A percentile compares a stretch with the other conserved stretches of the same genome.
Evolutionary conservation across 1,140 invertebrate genomes (phyloP).

Genomic region (Geopemphigus sp.): DNA sequence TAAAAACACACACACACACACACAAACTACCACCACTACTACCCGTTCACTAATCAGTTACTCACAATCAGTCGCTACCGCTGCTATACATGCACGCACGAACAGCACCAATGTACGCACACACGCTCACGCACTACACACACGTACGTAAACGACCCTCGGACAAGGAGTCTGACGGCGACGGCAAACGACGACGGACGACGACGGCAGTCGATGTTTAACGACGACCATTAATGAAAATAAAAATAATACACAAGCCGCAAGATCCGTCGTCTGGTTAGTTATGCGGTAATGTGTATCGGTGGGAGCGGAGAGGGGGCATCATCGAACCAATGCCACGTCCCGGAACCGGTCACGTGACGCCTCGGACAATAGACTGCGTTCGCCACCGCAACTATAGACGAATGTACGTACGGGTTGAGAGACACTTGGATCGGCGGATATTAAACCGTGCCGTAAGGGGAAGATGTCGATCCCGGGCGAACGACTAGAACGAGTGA

Average conservation of each 20-base stretch:
- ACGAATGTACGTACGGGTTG: too few relatives aligned
- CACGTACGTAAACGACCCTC: too few relatives aligned
- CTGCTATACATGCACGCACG: too few relatives aligned
- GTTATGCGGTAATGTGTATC: too few relatives aligned
- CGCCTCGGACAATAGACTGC: conserved; percentile 2
- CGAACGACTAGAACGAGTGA: too few relatives aligned
- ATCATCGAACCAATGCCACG: conserved; percentile 13
- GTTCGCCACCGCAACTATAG: too few relatives aligned
- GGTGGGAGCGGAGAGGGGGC: not conserved
- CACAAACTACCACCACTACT: not conserved
- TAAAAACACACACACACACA: not conserved
- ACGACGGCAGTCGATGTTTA: not conserved
- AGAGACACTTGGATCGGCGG: too few relatives aligned
- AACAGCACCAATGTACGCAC: not conserved
- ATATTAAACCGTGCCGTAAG: too few relatives aligned
- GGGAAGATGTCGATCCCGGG: too few relatives aligned
- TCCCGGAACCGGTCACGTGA: conserved; percentile 37
- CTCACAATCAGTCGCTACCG: too few relatives aligned
- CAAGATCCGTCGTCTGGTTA: too few relatives aligned
- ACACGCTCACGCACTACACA: not conserved
- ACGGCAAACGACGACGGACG: not conserved
- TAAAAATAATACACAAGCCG: not conserved
- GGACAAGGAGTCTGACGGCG: not conserved
- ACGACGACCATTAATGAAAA: conserved; percentile 20
- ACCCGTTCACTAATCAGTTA: not conserved